Evolutionary conservation across 2,888 invertebrate species (phyloP).

Genomic region (Tetranychus piercei): DNA sequence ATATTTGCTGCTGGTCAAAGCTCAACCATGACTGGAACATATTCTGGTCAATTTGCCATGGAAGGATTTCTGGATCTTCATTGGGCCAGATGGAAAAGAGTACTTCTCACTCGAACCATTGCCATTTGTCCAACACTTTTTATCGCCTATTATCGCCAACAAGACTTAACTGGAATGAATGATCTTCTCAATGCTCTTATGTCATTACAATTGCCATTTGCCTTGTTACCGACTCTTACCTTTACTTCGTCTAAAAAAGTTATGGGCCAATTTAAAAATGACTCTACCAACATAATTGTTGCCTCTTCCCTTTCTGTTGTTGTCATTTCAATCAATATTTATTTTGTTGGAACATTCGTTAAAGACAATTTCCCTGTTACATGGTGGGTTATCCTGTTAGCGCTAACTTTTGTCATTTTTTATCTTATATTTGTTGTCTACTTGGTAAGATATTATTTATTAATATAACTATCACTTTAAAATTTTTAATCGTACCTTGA

Average conservation of each 20-base stretch:
- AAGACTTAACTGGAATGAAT: slow-evolving; percentile 56
- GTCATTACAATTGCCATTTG: slow-evolving; percentile 70
- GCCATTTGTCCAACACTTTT: slow-evolving; percentile 54
- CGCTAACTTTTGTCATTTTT: slow-evolving; percentile 42
- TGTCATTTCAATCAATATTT: slow-evolving; percentile 59
- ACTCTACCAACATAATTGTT: slow-evolving; percentile 50
- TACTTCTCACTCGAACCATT: slow-evolving; percentile 59
- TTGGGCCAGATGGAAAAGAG: slow-evolving; percentile 71
- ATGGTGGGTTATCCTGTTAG: slow-evolving; percentile 35
- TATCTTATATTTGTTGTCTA: slow-evolving; percentile 56
- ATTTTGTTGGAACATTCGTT: slow-evolving; percentile 47
- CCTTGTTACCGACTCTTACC: slow-evolving; percentile 62
- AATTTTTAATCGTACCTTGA: not conserved
- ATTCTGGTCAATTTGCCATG: slow-evolving; percentile 41
- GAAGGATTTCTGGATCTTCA: slow-evolving; percentile 59
- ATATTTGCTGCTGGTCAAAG: slow-evolving; percentile 39
- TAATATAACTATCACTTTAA: not conserved
- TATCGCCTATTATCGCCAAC: slow-evolving; percentile 11
- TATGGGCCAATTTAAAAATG: slow-evolving; percentile 68
- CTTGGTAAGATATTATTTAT: slow-evolving; percentile 37
- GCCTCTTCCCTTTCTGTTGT: slow-evolving; percentile 47
- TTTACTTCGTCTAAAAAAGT: slow-evolving; percentile 58
- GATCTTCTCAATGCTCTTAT: slow-evolving; percentile 67
- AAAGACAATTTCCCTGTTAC: slow-evolving; percentile 30
- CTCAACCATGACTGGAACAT: slow-evolving; percentile 41